phyloP scores from a whole-genome alignment of 2,797 vertebrate genomes.

The Protosalanx chinensis region DNA sequence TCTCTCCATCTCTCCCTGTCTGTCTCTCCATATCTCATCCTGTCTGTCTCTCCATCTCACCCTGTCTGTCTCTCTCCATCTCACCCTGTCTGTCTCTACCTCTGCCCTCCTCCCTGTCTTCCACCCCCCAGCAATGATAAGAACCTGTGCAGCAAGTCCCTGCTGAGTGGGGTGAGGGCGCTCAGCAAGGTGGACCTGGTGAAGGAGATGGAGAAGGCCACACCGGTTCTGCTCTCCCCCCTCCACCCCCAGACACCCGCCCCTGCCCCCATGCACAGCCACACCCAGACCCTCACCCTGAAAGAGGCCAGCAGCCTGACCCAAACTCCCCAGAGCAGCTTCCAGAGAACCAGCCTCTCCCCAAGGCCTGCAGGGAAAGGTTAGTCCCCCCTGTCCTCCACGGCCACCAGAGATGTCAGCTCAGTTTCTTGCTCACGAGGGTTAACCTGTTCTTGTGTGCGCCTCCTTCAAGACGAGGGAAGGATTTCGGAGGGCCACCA shows the following conservation, averaged over 20 bases:
- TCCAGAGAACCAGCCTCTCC: not conserved
- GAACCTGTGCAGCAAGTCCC: constrained; percentile 89
- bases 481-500: not conserved
- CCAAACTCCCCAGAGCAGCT: not conserved
- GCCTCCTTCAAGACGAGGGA: not conserved
- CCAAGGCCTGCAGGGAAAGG: not conserved
- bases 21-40: too few relatives aligned
- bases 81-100: too few relatives aligned
- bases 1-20: too few relatives aligned
- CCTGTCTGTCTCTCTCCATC: too few relatives aligned
- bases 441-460: not conserved
- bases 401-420: too few relatives aligned
- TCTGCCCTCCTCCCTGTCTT: not conserved
- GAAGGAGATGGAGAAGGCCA: constrained; percentile 62
- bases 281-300: not conserved
- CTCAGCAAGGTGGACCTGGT: constrained; percentile 83
- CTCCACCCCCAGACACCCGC: not conserved
- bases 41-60: too few relatives aligned
- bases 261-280: not conserved
- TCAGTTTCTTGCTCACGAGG: too few relatives aligned
- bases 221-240: constrained; percentile 22
- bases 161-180: constrained; percentile 86
- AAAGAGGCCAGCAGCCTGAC: not conserved
- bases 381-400: not conserved
- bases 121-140: constrained; percentile 82